Percentiles rank a stretch among this genome's conserved stretches.
Evolutionary conservation across 1,140 invertebrate genomes (phyloP).

Genomic region (Triops cancriformis): DNA sequence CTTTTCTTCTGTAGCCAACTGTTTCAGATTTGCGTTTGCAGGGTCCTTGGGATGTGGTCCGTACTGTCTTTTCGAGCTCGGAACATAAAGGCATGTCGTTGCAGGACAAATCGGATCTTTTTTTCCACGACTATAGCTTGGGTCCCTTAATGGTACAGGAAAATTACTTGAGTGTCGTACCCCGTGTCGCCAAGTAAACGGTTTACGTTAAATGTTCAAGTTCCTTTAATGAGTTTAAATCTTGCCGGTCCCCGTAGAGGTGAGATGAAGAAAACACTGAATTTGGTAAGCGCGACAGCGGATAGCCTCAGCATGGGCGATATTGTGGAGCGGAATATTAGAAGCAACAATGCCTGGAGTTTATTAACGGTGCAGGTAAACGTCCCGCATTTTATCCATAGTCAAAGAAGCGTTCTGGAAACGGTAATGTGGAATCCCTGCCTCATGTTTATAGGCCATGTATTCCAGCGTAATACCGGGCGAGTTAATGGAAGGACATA

Average conservation of each 20-base stretch:
- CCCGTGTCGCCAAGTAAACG: constrained; percentile 55
- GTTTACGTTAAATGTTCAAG: constrained; percentile 20
- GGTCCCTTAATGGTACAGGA: constrained; percentile 94
- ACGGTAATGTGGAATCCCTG: neutral
- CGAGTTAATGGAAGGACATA: constrained; percentile 65
- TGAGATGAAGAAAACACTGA: constrained; percentile 44
- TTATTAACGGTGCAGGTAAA: constrained; percentile 75
- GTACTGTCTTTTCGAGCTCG: constrained; percentile 75
- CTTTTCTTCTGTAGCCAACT: constrained; percentile 3
- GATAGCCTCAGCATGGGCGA: constrained; percentile 80
- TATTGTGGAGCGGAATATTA: constrained; percentile 69
- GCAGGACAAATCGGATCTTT: constrained; percentile 80
- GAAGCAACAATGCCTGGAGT: constrained; percentile 70
- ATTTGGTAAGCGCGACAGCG: constrained; percentile 64
- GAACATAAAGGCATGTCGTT: constrained; percentile 74
- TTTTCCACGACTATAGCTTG: constrained; percentile 95
- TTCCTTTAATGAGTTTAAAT: constrained; percentile 15
- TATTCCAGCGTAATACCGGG: constrained; percentile 87
- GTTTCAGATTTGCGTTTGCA: constrained; percentile 34
- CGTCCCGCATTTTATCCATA: constrained; percentile 21
- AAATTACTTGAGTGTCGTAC: constrained; percentile 76
- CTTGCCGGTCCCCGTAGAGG: constrained; percentile 31
- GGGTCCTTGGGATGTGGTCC: constrained; percentile 89
- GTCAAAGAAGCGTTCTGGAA: neutral
- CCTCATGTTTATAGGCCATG: constrained; percentile 55